Evolutionary conservation across 2,888 invertebrate genomes (phyloP).

Genomic region (Polyommatus iphigenia): DNA sequence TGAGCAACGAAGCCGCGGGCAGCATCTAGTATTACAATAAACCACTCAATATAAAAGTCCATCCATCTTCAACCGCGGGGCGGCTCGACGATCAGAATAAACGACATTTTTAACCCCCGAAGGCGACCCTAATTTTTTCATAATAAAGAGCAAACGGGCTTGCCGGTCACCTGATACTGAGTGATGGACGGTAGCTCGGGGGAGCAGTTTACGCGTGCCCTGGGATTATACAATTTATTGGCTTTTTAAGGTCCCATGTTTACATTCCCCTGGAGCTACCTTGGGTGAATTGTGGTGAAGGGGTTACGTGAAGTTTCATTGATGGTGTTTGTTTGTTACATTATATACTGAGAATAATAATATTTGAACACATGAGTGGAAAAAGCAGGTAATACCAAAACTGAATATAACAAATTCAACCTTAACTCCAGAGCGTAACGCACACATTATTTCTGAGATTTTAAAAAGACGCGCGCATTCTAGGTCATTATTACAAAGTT

Average conservation of each 20-base stretch:
- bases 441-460: too few species aligned
- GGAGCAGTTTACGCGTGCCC: background rate
- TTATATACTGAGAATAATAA: too few species aligned
- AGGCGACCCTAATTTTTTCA: constrained; percentile 21
- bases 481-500: too few species aligned
- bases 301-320: background rate
- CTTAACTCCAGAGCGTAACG: too few species aligned
- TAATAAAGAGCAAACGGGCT: constrained; percentile 15
- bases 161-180: constrained; percentile 9
- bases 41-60: constrained; percentile 11
- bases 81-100: background rate
- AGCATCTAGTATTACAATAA: background rate
- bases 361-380: too few species aligned
- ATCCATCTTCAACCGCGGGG: constrained; percentile 10
- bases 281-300: background rate
- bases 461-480: too few species aligned
- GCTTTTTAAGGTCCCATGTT: constrained; percentile 21
- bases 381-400: too few species aligned
- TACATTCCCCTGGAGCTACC: background rate
- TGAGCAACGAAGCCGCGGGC: background rate
- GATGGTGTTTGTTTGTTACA: background rate
- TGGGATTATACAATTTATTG: constrained; percentile 12
- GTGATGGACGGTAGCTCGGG: background rate
- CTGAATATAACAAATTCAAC: too few species aligned
- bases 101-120: constrained; percentile 16